These are phyloP conservation scores for Trachelipus rathkii DNA, from an alignment of 1,140 invertebrate species.

Conservation along the genomic window DNA sequence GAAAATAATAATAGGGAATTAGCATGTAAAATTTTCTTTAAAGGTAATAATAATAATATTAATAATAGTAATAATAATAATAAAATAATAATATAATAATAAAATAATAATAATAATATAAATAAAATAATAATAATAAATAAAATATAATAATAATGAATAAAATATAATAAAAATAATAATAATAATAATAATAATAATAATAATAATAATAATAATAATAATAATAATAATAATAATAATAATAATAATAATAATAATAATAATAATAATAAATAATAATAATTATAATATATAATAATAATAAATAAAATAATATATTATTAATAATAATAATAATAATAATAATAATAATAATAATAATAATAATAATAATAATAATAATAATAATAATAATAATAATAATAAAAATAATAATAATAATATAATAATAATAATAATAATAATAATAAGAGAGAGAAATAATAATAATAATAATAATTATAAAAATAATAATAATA, in stretches of 20 bases:
- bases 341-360: constrained; percentile 15
- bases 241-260: too few species aligned
- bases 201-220: constrained; percentile 11
- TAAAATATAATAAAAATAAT: constrained; percentile 1
- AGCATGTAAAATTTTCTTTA: too few species aligned
- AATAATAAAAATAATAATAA: background rate
- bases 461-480: constrained; percentile 15
- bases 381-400: background rate
- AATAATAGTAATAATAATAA: background rate
- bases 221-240: background rate
- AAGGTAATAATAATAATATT: background rate
- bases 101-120: constrained; percentile 5
- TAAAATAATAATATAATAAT: background rate
- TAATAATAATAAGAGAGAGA: background rate
- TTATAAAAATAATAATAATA: constrained; percentile 2
- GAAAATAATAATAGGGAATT: too few species aligned
- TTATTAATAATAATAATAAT: constrained; percentile 15
- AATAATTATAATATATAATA: background rate
- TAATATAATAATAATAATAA: constrained; percentile 15
- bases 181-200: constrained; percentile 15
- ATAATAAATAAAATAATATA: too few species aligned
- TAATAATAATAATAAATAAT: too few species aligned
- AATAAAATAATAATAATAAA: constrained; percentile 11
- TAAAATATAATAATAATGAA: constrained; percentile 5
- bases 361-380: background rate